Conservation (phyloP, 2,888 invertebrate species). For the Eupithecia dodoneata region DNA sequence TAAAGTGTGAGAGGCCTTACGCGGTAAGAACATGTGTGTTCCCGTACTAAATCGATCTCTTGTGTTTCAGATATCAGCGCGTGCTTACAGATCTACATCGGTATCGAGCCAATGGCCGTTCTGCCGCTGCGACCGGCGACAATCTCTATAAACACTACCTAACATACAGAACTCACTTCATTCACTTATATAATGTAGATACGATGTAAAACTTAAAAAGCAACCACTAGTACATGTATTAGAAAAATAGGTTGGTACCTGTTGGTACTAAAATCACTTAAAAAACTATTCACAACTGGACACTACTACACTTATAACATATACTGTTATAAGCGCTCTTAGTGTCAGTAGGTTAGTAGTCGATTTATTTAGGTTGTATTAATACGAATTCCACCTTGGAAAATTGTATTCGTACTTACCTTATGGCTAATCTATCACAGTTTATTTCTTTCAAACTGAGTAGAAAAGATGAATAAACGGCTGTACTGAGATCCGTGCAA, state of each 20-base stretch:
- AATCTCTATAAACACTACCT: conserved; percentile 58
- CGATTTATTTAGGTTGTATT: neutral
- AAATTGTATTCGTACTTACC: neutral
- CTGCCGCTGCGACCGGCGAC: conserved; percentile 55
- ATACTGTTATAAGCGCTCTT: neutral
- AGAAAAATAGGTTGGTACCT: neutral
- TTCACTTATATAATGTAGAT: neutral
- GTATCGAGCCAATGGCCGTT: conserved; percentile 42
- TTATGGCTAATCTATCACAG: neutral
- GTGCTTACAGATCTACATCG: conserved; percentile 58
- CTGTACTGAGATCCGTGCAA: too few relatives aligned
- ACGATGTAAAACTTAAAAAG: neutral
- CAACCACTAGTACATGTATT: neutral
- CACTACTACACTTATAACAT: too few relatives aligned
- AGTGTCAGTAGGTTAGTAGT: neutral
- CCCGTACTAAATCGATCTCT: neutral
- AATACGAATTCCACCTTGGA: neutral
- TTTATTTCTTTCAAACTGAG: neutral
- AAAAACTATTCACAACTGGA: neutral
- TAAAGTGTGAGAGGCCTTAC: neutral
- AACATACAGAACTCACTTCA: conserved; percentile 25
- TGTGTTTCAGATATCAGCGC: conserved; percentile 66
- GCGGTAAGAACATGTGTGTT: neutral
- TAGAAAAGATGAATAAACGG: neutral
- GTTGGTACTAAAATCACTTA: neutral